A percentile compares a stretch with the other conserved stretches of the same genome.
phyloP scores from a whole-genome alignment of 2,113 vertebrate genomes.

The Phalacrocorax brasilianus region DNA sequence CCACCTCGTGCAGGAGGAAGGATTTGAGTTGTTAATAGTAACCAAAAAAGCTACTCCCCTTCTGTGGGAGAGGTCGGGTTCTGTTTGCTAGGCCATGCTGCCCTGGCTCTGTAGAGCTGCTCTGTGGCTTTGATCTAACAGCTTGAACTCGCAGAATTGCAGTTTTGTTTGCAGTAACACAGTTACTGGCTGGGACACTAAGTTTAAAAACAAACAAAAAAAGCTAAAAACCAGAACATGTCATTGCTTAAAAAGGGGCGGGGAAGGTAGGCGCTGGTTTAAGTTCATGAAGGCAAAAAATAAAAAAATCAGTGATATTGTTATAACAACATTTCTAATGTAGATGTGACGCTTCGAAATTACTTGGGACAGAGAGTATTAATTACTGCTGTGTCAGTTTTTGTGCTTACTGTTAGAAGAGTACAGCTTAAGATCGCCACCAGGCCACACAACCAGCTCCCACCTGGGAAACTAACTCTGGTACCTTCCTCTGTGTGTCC shows the following conservation, averaged over 20 bases:
- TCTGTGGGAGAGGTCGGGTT: background rate
- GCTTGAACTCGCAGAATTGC: background rate
- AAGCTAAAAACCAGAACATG: background rate
- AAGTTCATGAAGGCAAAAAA: background rate
- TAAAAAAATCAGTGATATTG: background rate
- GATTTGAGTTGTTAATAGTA: background rate
- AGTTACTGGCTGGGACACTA: accelerated
- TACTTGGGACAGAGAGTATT: background rate
- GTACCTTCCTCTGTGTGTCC: background rate
- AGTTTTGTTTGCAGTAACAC: background rate
- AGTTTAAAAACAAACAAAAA: background rate
- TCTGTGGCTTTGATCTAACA: background rate
- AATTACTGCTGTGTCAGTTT: background rate
- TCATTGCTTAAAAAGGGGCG: background rate
- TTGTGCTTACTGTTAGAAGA: background rate
- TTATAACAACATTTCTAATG: background rate
- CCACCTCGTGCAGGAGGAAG: background rate
- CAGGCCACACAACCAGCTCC: background rate
- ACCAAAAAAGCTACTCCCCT: background rate
- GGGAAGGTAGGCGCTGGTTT: no score
- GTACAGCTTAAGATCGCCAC: background rate
- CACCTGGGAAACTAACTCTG: background rate
- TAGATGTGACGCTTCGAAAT: background rate
- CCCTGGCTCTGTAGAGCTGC: background rate
- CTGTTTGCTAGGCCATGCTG: accelerated